Base-by-base conservation (phyloP, 1,140 invertebrate genomes). In the Eumaeus atala region DNA sequence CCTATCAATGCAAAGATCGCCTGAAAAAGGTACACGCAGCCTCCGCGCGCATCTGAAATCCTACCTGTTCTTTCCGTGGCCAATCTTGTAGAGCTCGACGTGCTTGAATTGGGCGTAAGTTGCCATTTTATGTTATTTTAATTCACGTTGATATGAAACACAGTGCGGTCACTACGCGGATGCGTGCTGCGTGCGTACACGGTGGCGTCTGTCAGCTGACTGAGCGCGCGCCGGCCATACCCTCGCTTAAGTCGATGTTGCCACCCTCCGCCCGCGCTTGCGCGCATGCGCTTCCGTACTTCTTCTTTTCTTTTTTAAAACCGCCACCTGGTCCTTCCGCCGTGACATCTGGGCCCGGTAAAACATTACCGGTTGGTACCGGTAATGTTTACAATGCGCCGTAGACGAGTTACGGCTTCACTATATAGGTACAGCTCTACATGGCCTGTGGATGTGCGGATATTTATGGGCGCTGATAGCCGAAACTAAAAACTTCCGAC, bases 21-120 rank as follows among this genome's bases (percentile, higher is more conserved):
- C 11, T 48, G 54, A 51, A 38, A 37, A 38, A n/a, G n/a, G 21
- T 28, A 28, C 21, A 28, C 21, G 21, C 21, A 28, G 21, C 21
- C 2, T 28, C 21, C 21, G 2, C n/a, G n/a, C n/a, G n/a, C 38
- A 54, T 64, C 62, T 58, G 51, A 52, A 51, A 55, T 59, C 68
- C 67, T 58, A 92, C 91, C 91, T 91, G 86, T 91, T 91, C 81
- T 92, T 92, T 74, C 91, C 91, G 77, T 91, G 90, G 77, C 91
- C 91, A 67, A 92, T 90, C 77, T 92, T 91, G 88, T 92, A 91
- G 69, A 92, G 89, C 83, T 92, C 91, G 72, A 92, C 90, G 78
- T 92, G 91, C 84, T 92, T 91, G 84, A 91, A 92, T 62, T 91
- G 89, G 72, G 91, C 90, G 77, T 92, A 92, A 64, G 91, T 91